A percentile compares a stretch with the other conserved stretches of the same genome.
Conservation (phyloP, 2,113 vertebrate genomes). For the Microcebus murinus region DNA sequence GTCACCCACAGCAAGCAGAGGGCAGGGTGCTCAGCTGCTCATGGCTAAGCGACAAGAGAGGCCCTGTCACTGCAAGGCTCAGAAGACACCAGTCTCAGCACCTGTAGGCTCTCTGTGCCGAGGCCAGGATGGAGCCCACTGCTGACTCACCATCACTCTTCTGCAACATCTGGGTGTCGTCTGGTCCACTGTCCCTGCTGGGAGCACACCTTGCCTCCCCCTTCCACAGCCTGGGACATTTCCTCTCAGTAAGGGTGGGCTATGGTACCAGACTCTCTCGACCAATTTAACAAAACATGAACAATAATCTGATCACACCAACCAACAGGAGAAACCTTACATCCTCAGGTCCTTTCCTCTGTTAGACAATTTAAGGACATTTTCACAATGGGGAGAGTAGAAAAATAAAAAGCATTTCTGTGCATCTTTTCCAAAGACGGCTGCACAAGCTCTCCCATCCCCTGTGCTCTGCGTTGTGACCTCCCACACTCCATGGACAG, state of each 20-base stretch:
- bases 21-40: background rate
- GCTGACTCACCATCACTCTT: fast-evolving
- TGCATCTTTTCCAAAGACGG: background rate
- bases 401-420: background rate
- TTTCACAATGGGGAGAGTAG: background rate
- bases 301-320: background rate
- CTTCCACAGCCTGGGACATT: background rate
- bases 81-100: background rate
- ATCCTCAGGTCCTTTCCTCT: background rate
- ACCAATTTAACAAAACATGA: background rate
- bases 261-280: background rate
- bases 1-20: background rate
- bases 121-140: background rate
- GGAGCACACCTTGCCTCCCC: background rate
- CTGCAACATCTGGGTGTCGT: background rate
- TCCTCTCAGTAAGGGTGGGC: background rate
- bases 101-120: background rate
- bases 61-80: background rate
- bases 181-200: background rate
- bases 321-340: background rate
- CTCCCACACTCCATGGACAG: background rate
- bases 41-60: background rate
- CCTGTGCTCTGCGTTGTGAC: fast-evolving
- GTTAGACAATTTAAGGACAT: background rate
- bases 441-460: fast-evolving